Evolutionary conservation across 2,888 invertebrate genomes (phyloP).

Genomic region (Thera britannica): DNA sequence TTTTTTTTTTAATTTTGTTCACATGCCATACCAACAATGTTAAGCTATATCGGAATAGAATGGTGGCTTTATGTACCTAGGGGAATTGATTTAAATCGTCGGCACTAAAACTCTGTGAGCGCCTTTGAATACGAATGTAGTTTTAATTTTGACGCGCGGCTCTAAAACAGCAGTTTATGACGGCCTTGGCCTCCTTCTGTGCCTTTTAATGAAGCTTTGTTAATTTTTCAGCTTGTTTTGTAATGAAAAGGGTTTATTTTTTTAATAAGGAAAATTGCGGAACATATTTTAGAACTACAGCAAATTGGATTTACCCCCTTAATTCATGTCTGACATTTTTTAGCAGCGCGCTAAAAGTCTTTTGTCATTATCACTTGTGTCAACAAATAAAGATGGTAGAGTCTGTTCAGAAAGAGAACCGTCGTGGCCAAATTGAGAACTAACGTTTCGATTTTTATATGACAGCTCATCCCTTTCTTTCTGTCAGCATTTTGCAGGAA

Average conservation of each 20-base stretch:
- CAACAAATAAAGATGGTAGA: no score
- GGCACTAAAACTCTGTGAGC: conserved; percentile 65
- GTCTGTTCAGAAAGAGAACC: no score
- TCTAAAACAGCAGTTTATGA: conserved; percentile 37
- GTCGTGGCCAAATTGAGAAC: no score
- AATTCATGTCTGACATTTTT: no score
- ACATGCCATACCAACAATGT: conserved; percentile 1
- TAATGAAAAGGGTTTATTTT: neutral
- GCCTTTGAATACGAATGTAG: conserved; percentile 71
- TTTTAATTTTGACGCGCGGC: conserved; percentile 63
- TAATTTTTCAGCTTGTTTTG: conserved; percentile 7
- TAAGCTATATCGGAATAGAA: conserved; percentile 13
- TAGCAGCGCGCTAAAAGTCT: no score
- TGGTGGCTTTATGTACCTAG: conserved; percentile 44
- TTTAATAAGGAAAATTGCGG: neutral
- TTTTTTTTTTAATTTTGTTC: neutral
- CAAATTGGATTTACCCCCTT: no score
- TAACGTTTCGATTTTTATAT: no score
- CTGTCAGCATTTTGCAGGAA: no score
- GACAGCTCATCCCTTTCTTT: no score
- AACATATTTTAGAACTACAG: neutral
- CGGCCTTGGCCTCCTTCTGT: conserved; percentile 12
- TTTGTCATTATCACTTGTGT: no score
- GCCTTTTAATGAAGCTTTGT: conserved; percentile 6
- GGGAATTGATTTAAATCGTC: conserved; percentile 72